Conservation (phyloP, 2,113 vertebrate genomes). For the Vulpes lagopus region DNA sequence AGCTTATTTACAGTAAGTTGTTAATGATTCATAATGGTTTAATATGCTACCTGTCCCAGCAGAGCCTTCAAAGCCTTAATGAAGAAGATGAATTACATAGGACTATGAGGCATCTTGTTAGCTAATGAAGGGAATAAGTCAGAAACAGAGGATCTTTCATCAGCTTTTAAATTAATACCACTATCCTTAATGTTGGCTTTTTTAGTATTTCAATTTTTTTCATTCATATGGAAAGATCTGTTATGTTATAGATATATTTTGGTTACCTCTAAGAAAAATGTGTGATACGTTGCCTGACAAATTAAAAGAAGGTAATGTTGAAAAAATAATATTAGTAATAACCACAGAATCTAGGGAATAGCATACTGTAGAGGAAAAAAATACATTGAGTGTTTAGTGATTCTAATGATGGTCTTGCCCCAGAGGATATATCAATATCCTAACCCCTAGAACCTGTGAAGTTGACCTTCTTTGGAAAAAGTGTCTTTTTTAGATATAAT, state of each 20-base stretch:
- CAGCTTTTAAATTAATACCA: conserved; percentile 15
- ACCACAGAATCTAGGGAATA: neutral
- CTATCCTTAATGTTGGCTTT: neutral
- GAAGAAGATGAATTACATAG: neutral
- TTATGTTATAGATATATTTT: neutral
- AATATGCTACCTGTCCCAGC: neutral
- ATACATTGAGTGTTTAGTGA: neutral
- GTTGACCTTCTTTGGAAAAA: neutral
- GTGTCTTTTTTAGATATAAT: neutral
- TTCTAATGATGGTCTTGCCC: neutral
- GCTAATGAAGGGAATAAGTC: neutral
- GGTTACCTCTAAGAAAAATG: neutral
- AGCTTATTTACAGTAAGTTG: neutral
- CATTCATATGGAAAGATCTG: neutral
- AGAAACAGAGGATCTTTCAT: neutral
- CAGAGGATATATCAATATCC: neutral
- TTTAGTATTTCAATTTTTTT: neutral
- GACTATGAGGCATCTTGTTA: neutral
- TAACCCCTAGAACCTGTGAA: neutral
- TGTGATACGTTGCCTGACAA: neutral
- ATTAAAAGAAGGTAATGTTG: neutral
- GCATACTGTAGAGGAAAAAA: neutral
- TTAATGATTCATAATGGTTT: conserved; percentile 31
- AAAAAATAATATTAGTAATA: neutral
- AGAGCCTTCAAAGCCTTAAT: neutral